Evolutionary conservation across 1,140 invertebrate genomes (phyloP).

Genomic region (Neotoxoptera formosana): DNA sequence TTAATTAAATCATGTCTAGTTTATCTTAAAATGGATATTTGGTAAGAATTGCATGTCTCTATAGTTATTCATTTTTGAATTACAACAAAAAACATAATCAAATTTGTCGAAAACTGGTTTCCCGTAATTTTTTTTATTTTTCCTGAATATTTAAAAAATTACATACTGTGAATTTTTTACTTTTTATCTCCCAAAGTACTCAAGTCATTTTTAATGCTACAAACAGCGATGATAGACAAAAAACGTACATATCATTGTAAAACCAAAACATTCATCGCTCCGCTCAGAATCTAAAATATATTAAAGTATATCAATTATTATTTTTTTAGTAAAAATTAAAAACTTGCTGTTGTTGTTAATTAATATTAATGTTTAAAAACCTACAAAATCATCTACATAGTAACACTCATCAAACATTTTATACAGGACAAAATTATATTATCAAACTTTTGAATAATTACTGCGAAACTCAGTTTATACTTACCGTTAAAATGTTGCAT

Average conservation of each 20-base stretch:
- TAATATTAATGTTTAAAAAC: constrained; percentile 3
- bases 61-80: neutral
- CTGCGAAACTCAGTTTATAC: neutral
- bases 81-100: too few relatives aligned
- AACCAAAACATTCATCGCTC: neutral
- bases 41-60: neutral
- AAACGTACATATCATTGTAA: neutral
- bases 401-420: neutral
- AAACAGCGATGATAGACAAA: neutral
- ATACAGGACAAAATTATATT: neutral
- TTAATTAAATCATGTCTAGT: neutral
- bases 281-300: neutral
- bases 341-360: neutral
- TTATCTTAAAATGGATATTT: neutral
- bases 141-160: neutral
- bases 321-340: neutral
- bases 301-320: neutral
- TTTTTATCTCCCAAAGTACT: neutral
- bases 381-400: neutral
- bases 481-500: neutral
- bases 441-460: constrained; percentile 20
- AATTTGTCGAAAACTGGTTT: too few relatives aligned
- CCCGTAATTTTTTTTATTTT: neutral
- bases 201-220: neutral
- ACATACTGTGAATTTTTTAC: neutral